A percentile compares a stretch with the other conserved stretches of the same genome.
phyloP scores from a whole-genome alignment of 2,113 vertebrate genomes.

The Rhipidura dahli region DNA sequence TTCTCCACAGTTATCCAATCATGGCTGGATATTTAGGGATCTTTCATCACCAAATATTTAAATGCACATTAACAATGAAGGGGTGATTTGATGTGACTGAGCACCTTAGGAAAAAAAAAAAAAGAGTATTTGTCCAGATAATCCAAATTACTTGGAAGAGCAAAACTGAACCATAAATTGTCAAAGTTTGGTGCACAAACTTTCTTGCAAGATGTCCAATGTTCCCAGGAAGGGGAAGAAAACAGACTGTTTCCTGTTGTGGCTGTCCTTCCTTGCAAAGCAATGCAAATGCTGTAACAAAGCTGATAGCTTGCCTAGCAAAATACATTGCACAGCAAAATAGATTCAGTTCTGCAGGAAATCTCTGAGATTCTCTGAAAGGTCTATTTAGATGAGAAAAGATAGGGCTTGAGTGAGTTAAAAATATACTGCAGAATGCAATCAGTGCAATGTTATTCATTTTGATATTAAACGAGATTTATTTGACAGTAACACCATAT shows the following conservation, averaged over 20 bases:
- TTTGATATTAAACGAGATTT: slow-evolving; percentile 47
- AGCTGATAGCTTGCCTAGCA: not conserved
- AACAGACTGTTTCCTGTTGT: not conserved
- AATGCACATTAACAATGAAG: not conserved
- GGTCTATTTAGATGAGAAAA: slow-evolving; percentile 30
- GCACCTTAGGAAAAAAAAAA: not conserved
- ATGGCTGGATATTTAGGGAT: not conserved
- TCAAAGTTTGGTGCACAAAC: not conserved
- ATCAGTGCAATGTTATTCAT: slow-evolving; percentile 3
- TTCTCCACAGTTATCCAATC: not conserved
- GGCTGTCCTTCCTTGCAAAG: not conserved
- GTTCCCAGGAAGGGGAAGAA: not conserved
- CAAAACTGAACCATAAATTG: not conserved
- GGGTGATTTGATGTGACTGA: not conserved
- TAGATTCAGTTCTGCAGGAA: not conserved
- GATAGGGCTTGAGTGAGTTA: slow-evolving; percentile 18
- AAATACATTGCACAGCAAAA: not conserved
- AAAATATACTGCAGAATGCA: slow-evolving; percentile 3
- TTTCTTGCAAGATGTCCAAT: not conserved
- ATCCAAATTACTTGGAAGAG: not conserved
- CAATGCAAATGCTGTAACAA: not conserved
- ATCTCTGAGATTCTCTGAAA: not conserved
- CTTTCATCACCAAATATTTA: not conserved
- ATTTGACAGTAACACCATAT: slow-evolving; percentile 59
- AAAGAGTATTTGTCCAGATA: not conserved